phyloP scores from a whole-genome alignment of 2,113 vertebrate species.

The Baryphthengus martii region DNA sequence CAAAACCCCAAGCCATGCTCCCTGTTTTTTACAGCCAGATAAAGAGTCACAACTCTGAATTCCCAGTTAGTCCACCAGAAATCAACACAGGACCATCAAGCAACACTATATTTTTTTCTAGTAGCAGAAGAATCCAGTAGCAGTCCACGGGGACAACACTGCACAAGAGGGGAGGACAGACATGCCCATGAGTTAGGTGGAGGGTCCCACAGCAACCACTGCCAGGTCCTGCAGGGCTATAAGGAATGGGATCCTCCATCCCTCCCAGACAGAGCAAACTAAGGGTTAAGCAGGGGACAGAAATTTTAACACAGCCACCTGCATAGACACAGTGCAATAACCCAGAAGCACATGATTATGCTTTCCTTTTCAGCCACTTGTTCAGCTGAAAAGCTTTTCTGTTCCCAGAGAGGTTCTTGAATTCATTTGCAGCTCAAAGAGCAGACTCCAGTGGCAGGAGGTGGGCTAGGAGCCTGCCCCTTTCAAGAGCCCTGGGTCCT shows the following conservation, averaged over 20 bases:
- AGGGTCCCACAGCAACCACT: background rate
- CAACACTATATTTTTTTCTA: background rate
- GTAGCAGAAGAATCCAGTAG: background rate
- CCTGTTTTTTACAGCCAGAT: background rate
- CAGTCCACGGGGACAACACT: background rate
- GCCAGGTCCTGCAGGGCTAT: background rate
- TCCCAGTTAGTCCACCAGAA: background rate
- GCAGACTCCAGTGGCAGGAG: background rate
- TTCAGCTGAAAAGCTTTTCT: background rate
- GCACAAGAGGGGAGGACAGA: background rate
- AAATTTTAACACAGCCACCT: background rate
- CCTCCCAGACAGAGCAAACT: background rate
- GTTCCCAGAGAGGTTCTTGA: background rate
- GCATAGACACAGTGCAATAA: accelerated
- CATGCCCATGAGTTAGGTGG: accelerated
- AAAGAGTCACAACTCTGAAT: background rate
- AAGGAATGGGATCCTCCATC: accelerated
- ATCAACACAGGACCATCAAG: background rate
- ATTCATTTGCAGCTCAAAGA: background rate
- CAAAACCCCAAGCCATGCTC: background rate
- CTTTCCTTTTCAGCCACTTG: background rate
- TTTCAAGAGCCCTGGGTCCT: background rate
- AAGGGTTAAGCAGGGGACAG: background rate
- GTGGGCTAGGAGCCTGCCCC: background rate
- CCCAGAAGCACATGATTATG: background rate